Percentiles rank a stretch among this genome's conserved stretches.
Conservation (phyloP, 2,888 invertebrate species). For the Copidosoma aretas region DNA sequence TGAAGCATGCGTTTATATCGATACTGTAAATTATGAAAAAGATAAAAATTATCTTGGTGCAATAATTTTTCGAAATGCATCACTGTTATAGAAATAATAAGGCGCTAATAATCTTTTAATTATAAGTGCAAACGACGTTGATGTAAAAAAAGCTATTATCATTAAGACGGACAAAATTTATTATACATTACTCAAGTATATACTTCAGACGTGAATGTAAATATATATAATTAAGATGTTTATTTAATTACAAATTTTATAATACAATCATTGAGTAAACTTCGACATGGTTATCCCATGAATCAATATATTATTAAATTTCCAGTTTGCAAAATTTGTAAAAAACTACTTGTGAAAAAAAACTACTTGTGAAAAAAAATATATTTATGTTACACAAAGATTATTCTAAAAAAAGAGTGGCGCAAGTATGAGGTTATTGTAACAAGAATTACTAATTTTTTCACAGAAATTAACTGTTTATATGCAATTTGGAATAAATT, state of each 20-base stretch:
- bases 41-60: constrained; percentile 15
- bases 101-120: constrained; percentile 4
- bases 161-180: neutral
- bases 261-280: constrained; percentile 37
- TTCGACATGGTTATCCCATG: constrained; percentile 30
- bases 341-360: constrained; percentile 12
- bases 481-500: constrained; percentile 39
- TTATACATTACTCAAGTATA: neutral
- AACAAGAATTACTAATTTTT: constrained; percentile 31
- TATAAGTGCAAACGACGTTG: constrained; percentile 19
- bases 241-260: constrained; percentile 57
- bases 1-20: constrained; percentile 1
- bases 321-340: constrained; percentile 24
- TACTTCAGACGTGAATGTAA: constrained; percentile 41
- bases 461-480: constrained; percentile 32
- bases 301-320: constrained; percentile 30
- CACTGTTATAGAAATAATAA: constrained; percentile 4
- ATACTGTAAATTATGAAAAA: constrained; percentile 23
- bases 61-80: constrained; percentile 24
- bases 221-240: constrained; percentile 51
- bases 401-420: constrained; percentile 13
- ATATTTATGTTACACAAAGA: constrained; percentile 21
- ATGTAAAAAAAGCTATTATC: constrained; percentile 13
- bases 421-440: constrained; percentile 16
- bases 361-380: constrained; percentile 24